Evolutionary conservation across 2,888 invertebrate species (phyloP), one percentile per base, ranked within the genome.

Genomic region (Tetanocera ferruginea): DNA sequence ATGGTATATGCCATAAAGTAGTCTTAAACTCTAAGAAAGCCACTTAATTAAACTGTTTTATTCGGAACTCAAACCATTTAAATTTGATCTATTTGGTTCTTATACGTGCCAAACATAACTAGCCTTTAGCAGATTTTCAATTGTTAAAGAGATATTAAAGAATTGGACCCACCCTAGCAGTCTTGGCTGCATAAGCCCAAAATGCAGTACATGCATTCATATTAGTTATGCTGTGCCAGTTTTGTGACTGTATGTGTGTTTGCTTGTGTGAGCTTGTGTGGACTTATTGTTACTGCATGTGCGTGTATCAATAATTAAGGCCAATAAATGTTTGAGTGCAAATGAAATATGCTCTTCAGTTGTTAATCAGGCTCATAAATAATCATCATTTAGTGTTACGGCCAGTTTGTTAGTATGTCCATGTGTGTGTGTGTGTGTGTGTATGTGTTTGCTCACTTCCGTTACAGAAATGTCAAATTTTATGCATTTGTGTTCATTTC

Each of bases 301-400:
- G 64, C 31, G 25, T 52, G 69, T 28, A 69, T 69, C 69, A 69
- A 69, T 69, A 69, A 69, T 69, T 69, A 69, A 69, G 51, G 69
- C 69, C 69, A 69, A 69, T 69, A 52, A 69, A 69, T 69, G 69
- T 69, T 69, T 51, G 49, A 69, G 69, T 69, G 69, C 69, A 69
- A 69, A 49, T 49, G 69, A 69, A 69, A 28, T 49, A 69, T 28
- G 23, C 23, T 51, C 69, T 69, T 23, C 51, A 34, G 69, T 51
- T 69, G 69, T 69, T 69, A 69, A 69, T 69, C 49, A 69, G 69
- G 14, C 51, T 69, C 69, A 69, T 69, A 69, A 69, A 69, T 51
- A 69, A 69, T 11, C 43, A 51, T 69, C 69, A 69, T 69, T 69
- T 31, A 23, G n/a, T 69, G 49, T 49, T n/a, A n/a, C 66, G 8